Evolutionary conservation across 1,140 invertebrate species (phyloP).

Genomic region (Chrysomallon squamiferum): DNA sequence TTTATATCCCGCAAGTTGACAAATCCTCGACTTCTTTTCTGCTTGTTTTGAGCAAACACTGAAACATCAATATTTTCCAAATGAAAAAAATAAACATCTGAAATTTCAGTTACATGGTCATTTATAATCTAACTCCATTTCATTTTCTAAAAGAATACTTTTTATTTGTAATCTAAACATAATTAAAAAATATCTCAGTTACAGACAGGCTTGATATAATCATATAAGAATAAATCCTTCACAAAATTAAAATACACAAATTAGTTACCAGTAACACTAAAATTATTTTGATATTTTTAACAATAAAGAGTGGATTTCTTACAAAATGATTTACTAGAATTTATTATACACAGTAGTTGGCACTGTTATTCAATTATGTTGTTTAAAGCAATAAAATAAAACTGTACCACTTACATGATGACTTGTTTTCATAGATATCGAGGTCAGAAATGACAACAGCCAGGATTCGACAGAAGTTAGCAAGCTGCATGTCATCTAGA

Average conservation of each 20-base stretch:
- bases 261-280: no score
- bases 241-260: background rate
- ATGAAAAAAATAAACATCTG: no score
- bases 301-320: no score
- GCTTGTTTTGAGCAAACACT: slow-evolving; percentile 62
- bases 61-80: slow-evolving; percentile 23
- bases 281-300: no score
- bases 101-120: no score
- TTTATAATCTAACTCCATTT: background rate
- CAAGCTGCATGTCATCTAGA: slow-evolving; percentile 56
- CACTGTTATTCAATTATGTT: no score
- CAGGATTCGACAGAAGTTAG: slow-evolving; percentile 61
- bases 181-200: background rate
- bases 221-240: background rate
- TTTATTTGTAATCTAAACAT: background rate
- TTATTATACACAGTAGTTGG: no score
- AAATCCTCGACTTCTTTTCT: slow-evolving; percentile 61
- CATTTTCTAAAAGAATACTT: background rate
- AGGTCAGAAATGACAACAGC: slow-evolving; percentile 62
- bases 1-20: slow-evolving; percentile 61
- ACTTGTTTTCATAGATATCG: slow-evolving; percentile 63
- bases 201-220: no score
- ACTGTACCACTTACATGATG: slow-evolving; percentile 61
- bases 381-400: no score
- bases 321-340: no score